Evolutionary conservation across 2,113 vertebrate genomes (phyloP), one percentile per base, ranked within the genome.

Genomic region (Verasper variegatus): DNA sequence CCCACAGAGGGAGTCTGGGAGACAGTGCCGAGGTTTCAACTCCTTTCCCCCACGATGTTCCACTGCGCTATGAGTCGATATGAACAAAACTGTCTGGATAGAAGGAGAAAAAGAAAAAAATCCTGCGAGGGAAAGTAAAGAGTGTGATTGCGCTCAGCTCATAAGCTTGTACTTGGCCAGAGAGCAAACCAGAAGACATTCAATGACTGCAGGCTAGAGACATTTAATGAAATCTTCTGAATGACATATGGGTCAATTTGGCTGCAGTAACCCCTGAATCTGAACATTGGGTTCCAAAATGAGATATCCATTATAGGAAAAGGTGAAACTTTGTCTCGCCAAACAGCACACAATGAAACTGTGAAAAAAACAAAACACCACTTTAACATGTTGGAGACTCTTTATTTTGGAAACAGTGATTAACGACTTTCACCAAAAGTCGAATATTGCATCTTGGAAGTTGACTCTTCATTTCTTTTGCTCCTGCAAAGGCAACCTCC

Each of bases 241-340:
- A 82, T 80, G 76, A 91, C 68, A 84, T 72, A 81, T 79, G 84
- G 76, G 73, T 55, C 62, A 71, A 81, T 74, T 86, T 87, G 82
- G 81, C 78, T 71, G 76, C 66, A 75, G 51, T 35, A 59, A 76
- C 24, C 71, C 54, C 70, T 37, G 35, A 59, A 68, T 76, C 35
- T 26, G 26, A 74, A 13, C 35, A 27, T 64, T 79, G 64, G 51
- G 66, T 82, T 70, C 61, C 68, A 82, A 82, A 83, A 78, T 65
- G 83, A 81, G 79, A 79, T 81, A 81, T 81, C 78, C 79, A 76
- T 82, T 71, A 80, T 77, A 70, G 59, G 74, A 76, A 81, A 88
- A 72, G 57, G 84, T 85, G 61, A 78, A 81, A 65, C 68, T 31
- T 24, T 0, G 3, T 69, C 82, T 78, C 27, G 74, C 82, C 78